Base-by-base conservation (phyloP, 2,113 vertebrate genomes). In the Rhizomys pruinosus region DNA sequence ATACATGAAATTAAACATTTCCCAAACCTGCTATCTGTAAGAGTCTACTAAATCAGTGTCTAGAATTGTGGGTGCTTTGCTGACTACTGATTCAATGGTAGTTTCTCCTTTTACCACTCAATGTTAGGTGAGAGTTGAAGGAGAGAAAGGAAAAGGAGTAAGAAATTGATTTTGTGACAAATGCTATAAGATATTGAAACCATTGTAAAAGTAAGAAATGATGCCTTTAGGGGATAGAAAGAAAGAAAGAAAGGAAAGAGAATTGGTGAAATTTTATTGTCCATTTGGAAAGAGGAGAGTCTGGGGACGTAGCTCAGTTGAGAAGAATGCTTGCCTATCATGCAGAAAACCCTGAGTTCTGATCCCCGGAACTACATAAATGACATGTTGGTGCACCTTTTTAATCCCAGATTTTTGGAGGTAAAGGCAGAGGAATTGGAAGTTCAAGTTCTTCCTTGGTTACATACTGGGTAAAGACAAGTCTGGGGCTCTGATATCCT, bases 141-240 rank as follows among this genome's bases (percentile, higher is more conserved):
- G 82, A 64, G n/a, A 92, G 27, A 93, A 93, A 73, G 44, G 34
- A 34, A 78, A 93, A 68, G 47, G 78, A 77, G 2, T 80, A 66
- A 71, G 76, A 20, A 22, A 19, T 86, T 11, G 39, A 69, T 78
- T 86, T 92, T 85, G 47, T 42, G 15, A 87, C 69, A 76, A 84
- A 44, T 87, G 44, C 66, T 88, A 71, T 80, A 57, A 86, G 20
- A 9, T 88, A 86, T 19, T 74, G 20, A 22, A 91, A 84, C 47
- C 73, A 20, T 71, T 77, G 64, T 73, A 85, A 91, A 92, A 89
- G 47, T 91, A 79, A 89, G 57, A 82, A 73, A 89, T 84, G 25
- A 81, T 92, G 66, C 23, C 8, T 77, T 7, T 59, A 37, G 37
- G n/a, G 52, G 20, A 90, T 79, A n/a, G n/a, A n/a, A n/a, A 22